Percentiles rank a stretch among this genome's conserved stretches.
These are phyloP conservation scores for Leptobrachium ailaonicum DNA, from an alignment of 2,113 vertebrate genomes.

Conservation along the genomic window DNA sequence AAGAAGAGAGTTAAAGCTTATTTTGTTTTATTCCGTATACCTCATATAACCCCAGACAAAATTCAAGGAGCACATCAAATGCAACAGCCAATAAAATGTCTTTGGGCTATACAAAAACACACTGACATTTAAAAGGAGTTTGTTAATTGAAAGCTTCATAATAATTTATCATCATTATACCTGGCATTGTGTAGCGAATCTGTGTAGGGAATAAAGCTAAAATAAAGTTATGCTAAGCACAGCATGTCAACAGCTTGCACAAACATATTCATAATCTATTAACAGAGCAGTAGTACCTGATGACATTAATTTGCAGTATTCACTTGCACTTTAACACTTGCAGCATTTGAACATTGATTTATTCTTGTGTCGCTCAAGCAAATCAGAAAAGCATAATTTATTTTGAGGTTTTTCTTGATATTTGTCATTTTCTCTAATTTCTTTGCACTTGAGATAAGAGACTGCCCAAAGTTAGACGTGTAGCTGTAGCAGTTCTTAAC, in stretches of 20 bases:
- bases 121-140: conserved; percentile 25
- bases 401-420: conserved; percentile 12
- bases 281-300: neutral
- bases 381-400: conserved; percentile 22
- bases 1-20: no score
- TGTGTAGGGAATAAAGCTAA: neutral
- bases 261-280: conserved; percentile 9
- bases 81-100: conserved; percentile 9
- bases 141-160: conserved; percentile 27
- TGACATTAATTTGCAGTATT: neutral
- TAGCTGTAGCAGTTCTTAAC: neutral
- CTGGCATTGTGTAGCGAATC: neutral
- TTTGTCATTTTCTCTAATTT: conserved; percentile 25
- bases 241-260: neutral
- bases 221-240: neutral
- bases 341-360: conserved; percentile 6
- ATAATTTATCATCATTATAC: conserved; percentile 14
- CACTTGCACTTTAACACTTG: neutral
- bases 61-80: neutral
- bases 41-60: conserved; percentile 12
- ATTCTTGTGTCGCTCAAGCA: neutral
- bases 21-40: neutral
- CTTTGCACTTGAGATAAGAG: conserved; percentile 1
- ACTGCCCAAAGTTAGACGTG: neutral
- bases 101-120: conserved; percentile 24